phyloP scores from a whole-genome alignment of 2,888 invertebrate genomes.

The Eilema caniola region DNA sequence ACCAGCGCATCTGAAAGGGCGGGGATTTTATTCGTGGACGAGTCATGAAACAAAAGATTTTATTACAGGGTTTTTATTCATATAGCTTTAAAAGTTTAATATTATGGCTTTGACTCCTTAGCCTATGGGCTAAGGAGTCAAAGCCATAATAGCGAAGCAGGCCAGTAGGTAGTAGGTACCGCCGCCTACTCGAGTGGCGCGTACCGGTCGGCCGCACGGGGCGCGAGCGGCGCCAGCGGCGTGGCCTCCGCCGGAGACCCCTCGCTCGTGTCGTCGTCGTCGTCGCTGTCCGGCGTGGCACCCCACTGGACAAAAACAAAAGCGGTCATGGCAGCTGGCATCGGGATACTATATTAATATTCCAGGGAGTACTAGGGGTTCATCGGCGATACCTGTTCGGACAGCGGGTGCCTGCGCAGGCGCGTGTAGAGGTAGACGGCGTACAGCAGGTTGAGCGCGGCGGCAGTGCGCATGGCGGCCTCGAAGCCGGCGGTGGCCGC shows the following conservation, averaged over 20 bases:
- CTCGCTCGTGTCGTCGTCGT: conserved; percentile 15
- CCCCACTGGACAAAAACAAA: conserved; percentile 64
- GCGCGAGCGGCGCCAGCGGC: not conserved
- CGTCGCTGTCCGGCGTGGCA: conserved; percentile 46
- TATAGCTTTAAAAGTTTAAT: not conserved
- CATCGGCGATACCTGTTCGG: conserved; percentile 63
- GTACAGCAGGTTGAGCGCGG: conserved; percentile 75
- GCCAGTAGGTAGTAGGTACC: not conserved
- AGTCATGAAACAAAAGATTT: too few relatives aligned
- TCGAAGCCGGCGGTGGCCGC: conserved; percentile 69
- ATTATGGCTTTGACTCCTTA: not conserved
- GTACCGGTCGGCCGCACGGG: conserved; percentile 7
- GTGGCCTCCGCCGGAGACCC: conserved; percentile 20
- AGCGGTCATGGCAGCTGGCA: too few relatives aligned
- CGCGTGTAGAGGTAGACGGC: conserved; percentile 65
- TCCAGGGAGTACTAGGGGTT: too few relatives aligned
- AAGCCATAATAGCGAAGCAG: too few relatives aligned
- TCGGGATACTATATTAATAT: too few relatives aligned
- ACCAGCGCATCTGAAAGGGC: too few relatives aligned
- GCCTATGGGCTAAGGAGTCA: too few relatives aligned
- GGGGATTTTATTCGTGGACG: too few relatives aligned
- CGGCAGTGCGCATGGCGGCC: conserved; percentile 69
- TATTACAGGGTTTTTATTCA: not conserved
- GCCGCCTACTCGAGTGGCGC: conserved; percentile 11
- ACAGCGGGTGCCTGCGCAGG: conserved; percentile 65